phyloP scores from a whole-genome alignment of 2,113 vertebrate species.

The Dendrocopos noguchii region DNA sequence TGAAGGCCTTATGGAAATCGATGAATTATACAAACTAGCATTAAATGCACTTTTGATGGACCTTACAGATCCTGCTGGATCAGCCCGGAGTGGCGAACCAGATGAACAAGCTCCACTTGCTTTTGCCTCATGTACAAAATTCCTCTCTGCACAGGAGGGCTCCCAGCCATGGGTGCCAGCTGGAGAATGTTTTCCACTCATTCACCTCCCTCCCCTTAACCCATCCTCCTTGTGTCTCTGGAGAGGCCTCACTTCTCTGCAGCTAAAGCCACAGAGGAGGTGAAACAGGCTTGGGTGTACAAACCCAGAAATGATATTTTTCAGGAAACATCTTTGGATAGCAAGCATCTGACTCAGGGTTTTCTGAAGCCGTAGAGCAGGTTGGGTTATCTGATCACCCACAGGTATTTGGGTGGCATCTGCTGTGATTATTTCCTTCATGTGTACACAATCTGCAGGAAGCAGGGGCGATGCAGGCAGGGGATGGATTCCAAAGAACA shows the following conservation, averaged over 20 bases:
- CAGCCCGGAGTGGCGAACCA: background rate
- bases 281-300: background rate
- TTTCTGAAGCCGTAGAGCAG: background rate
- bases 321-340: constrained; percentile 2
- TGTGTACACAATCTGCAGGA: constrained; percentile 40
- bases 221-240: background rate
- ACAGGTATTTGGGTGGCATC: constrained; percentile 68
- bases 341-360: constrained; percentile 43
- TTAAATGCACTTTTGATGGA: background rate
- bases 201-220: background rate
- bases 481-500: constrained; percentile 8
- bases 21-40: constrained; percentile 27
- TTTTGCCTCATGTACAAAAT: background rate
- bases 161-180: background rate
- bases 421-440: constrained; percentile 43
- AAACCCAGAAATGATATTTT: background rate
- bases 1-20: background rate
- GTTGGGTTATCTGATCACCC: constrained; percentile 62
- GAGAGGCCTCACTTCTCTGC: background rate
- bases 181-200: background rate
- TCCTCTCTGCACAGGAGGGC: background rate
- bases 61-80: background rate
- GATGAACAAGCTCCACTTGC: constrained; percentile 1
- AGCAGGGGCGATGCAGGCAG: background rate
- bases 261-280: background rate